Evolutionary conservation across 2,113 vertebrate species (phyloP), one percentile per base, ranked within the genome.

Genomic region (Scalopus aquaticus): DNA sequence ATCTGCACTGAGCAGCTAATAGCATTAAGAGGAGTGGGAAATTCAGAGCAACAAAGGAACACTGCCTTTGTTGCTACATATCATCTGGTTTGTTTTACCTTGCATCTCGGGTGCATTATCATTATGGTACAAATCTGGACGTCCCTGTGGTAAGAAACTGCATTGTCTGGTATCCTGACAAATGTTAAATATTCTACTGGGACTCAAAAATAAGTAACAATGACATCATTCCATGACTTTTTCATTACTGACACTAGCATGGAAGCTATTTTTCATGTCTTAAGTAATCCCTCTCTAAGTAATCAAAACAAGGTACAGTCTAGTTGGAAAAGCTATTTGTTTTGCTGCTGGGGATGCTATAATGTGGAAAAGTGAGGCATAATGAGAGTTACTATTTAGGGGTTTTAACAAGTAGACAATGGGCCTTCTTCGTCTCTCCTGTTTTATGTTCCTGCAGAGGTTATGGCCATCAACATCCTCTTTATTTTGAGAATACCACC

Each of bases 261-360:
- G 85, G 44, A 92, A 96, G 46, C 72, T 49, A 49, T 92, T 94
- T 37, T 67, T 81, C 67, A 67, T 58, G 58, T 39, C 56, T 74
- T 46, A 46, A 67, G 32, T 79, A 42, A 79, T 73, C 26, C 6
- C n/a, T 73, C 32, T 9, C 44, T 37, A 46, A 54, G 39, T 88
- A 92, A 97, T 90, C 35, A 88, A 92, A 90, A 92, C 28, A 94
- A 94, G 39, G 11, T 88, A n/a, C 17, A 54, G 42, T 58, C 32
- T 81, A 22, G 2, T 49, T 72, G 26, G 32, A 77, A 80, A 91
- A 37, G 5, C 39, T 28, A 37, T 78, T 69, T 82, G 20, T 56
- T 83, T 88, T 3, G 6, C 60, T 78, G n/a, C 20, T 64, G 11
- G 73, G 32, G 35, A 73, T 16, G 22, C 28, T 42, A 19, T 39